Percentiles rank a stretch among this genome's conserved stretches.
phyloP scores from a whole-genome alignment of 2,113 vertebrate species.

The Hippoglossus stenolepis region DNA sequence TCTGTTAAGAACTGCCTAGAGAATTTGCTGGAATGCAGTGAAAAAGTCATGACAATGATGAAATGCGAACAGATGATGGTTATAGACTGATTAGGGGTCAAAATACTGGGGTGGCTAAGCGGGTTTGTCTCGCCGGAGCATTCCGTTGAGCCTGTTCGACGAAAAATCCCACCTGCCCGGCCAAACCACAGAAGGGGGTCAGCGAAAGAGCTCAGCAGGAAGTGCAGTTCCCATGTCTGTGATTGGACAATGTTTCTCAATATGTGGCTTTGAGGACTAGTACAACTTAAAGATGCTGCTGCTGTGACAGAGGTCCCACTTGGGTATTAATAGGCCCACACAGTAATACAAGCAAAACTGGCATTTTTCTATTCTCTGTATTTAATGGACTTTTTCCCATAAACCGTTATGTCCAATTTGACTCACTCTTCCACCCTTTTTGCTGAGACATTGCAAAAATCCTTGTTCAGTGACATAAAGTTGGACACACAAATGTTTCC shows the following conservation, averaged over 20 bases:
- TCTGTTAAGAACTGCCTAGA: slow-evolving; percentile 56
- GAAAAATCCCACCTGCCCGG: slow-evolving; percentile 42
- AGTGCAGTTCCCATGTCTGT: slow-evolving; percentile 60
- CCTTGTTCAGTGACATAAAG: slow-evolving; percentile 61
- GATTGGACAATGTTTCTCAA: slow-evolving; percentile 26
- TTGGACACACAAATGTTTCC: slow-evolving; percentile 67
- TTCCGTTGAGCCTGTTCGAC: slow-evolving; percentile 22
- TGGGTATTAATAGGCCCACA: slow-evolving; percentile 26
- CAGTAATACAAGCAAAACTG: slow-evolving; percentile 15
- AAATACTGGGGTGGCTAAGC: slow-evolving; percentile 42
- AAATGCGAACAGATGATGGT: slow-evolving; percentile 58
- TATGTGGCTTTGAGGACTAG: slow-evolving; percentile 28
- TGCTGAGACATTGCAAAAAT: slow-evolving; percentile 43
- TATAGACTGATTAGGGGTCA: slow-evolving; percentile 58
- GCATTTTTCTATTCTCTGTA: slow-evolving; percentile 19
- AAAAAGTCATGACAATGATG: slow-evolving; percentile 50
- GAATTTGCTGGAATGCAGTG: slow-evolving; percentile 68
- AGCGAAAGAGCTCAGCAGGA: slow-evolving; percentile 27
- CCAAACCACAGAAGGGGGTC: slow-evolving; percentile 43
- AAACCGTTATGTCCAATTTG: slow-evolving; percentile 31
- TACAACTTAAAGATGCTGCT: slow-evolving; percentile 29
- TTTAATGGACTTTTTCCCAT: slow-evolving; percentile 36
- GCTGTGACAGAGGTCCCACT: slow-evolving; percentile 23
- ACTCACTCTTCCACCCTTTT: slow-evolving; percentile 21
- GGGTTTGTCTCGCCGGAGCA: slow-evolving; percentile 36